Evolutionary conservation across 2,113 vertebrate genomes (phyloP).

Genomic region (Vireo altiloquus): DNA sequence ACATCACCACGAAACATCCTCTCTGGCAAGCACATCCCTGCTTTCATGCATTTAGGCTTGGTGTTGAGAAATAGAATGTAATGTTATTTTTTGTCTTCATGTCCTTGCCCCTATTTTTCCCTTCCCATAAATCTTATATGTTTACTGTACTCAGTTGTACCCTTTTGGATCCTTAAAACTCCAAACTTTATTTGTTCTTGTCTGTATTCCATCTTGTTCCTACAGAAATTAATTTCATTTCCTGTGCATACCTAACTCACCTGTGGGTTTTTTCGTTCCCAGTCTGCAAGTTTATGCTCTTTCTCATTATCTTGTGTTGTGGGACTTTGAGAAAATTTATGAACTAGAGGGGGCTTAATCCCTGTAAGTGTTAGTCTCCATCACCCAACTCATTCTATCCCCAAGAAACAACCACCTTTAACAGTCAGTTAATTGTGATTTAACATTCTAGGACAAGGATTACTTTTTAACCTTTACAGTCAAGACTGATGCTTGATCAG

Average conservation of each 20-base stretch:
- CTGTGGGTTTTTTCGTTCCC: background rate
- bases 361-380: background rate
- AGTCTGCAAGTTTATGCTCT: background rate
- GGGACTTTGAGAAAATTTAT: background rate
- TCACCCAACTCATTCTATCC: background rate
- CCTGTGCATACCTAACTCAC: background rate
- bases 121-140: background rate
- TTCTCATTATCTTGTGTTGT: background rate
- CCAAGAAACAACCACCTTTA: background rate
- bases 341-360: background rate
- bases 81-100: background rate
- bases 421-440: background rate
- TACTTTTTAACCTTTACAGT: background rate
- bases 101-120: background rate
- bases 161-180: background rate
- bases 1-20: background rate
- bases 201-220: background rate
- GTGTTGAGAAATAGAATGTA: background rate
- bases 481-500: background rate
- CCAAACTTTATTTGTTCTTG: background rate
- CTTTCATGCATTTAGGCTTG: background rate
- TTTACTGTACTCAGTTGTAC: background rate
- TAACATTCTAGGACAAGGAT: background rate
- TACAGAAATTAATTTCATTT: conserved; percentile 27
- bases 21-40: background rate